phyloP scores from a whole-genome alignment of 2,888 invertebrate species.

The Perizoma flavofasciatum region DNA sequence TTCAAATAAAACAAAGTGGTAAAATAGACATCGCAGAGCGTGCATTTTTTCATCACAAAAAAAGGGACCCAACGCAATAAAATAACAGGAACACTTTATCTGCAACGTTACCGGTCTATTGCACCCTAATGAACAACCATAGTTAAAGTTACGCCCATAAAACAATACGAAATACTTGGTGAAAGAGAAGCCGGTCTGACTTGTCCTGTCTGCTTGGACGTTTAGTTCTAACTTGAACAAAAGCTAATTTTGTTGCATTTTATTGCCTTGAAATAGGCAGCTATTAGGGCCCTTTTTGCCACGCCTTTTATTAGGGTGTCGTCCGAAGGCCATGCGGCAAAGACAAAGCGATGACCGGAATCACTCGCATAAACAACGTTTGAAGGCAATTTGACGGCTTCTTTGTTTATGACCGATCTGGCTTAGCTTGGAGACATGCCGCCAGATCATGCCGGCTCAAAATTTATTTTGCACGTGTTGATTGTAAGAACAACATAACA shows the following conservation, averaged over 20 bases:
- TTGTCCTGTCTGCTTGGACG: slow-evolving; percentile 59
- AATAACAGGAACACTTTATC: slow-evolving; percentile 18
- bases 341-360: slow-evolving; percentile 79
- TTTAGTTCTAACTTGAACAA: slow-evolving; percentile 74
- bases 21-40: neutral
- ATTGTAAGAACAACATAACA: neutral
- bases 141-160: slow-evolving; percentile 62
- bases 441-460: slow-evolving; percentile 13
- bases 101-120: slow-evolving; percentile 39
- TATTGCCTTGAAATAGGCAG: slow-evolving; percentile 78
- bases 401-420: slow-evolving; percentile 68
- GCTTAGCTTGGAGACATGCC: slow-evolving; percentile 38
- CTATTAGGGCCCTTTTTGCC: slow-evolving; percentile 80
- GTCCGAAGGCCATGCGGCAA: slow-evolving; percentile 77
- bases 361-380: slow-evolving; percentile 77
- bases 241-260: slow-evolving; percentile 83
- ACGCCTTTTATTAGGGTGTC: slow-evolving; percentile 83
- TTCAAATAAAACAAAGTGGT: slow-evolving; percentile 13
- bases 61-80: slow-evolving; percentile 23
- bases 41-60: neutral
- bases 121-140: slow-evolving; percentile 53
- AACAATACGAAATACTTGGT: slow-evolving; percentile 54
- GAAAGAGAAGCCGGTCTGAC: slow-evolving; percentile 51
- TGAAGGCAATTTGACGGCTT: slow-evolving; percentile 76
- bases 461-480: slow-evolving; percentile 3